Conservation (phyloP, 2,888 invertebrate species). For the Rotaria macrura region DNA sequence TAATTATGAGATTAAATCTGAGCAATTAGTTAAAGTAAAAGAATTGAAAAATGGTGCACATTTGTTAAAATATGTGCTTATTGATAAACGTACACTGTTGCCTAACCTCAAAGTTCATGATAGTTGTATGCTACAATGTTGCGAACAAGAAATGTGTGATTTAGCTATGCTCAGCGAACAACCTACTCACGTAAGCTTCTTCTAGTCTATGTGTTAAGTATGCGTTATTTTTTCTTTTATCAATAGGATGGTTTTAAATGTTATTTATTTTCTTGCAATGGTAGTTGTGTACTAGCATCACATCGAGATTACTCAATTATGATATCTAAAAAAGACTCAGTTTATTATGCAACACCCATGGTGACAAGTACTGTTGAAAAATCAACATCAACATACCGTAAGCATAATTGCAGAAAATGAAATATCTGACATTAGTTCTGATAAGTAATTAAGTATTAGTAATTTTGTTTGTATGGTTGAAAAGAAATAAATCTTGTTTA, state of each 20-base stretch:
- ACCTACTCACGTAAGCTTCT: not conserved
- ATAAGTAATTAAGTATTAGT: not conserved
- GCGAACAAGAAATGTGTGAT: not conserved
- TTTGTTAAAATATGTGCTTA: not conserved
- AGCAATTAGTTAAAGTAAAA: not conserved
- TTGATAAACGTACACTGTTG: not conserved
- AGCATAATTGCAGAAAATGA: not conserved
- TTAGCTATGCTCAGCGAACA: not conserved
- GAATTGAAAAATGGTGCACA: not conserved
- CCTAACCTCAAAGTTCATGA: not conserved
- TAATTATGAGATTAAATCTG: not conserved
- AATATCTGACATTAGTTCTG: not conserved
- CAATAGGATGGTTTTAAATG: conserved; percentile 16
- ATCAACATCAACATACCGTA: not conserved
- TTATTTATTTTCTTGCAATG: conserved; percentile 15
- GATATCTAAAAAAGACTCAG: not conserved
- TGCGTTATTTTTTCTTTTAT: not conserved
- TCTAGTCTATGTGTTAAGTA: no score
- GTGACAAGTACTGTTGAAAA: not conserved
- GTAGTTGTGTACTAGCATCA: not conserved
- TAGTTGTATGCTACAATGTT: not conserved
- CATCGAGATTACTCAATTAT: not conserved
- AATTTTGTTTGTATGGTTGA: not conserved
- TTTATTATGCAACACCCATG: not conserved
- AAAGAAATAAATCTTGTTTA: no score